A percentile compares a stretch with the other conserved stretches of the same genome.
These are phyloP conservation scores for Calonectris borealis DNA, from an alignment of 2,113 vertebrate species.

Conservation along the genomic window DNA sequence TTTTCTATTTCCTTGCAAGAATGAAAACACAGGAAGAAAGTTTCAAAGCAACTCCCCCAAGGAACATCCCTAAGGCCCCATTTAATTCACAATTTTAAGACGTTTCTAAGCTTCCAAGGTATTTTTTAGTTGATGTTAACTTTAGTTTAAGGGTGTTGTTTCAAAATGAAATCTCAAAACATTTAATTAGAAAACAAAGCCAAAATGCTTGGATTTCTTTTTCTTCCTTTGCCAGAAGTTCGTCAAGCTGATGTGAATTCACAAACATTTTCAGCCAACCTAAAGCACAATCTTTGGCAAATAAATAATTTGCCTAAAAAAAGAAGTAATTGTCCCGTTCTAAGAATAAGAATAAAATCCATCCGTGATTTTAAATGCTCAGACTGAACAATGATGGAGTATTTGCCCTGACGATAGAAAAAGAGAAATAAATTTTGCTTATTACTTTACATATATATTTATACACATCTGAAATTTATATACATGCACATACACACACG, in stretches of 20 bases:
- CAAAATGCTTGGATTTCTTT: not conserved
- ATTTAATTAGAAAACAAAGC: constrained; percentile 44
- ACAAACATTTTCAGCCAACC: not conserved
- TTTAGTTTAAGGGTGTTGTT: constrained; percentile 26
- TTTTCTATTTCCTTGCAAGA: not conserved
- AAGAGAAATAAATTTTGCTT: constrained; percentile 13
- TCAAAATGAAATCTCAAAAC: constrained; percentile 39
- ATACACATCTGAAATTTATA: constrained; percentile 23
- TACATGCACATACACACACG: not conserved
- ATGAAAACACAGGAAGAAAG: constrained; percentile 26
- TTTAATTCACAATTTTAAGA: constrained; percentile 20
- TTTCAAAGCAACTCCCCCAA: not conserved
- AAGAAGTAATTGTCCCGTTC: not conserved
- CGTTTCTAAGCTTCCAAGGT: not conserved
- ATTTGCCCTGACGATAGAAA: not conserved
- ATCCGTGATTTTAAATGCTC: not conserved
- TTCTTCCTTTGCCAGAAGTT: constrained; percentile 37
- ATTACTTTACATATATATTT: constrained; percentile 13
- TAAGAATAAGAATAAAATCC: constrained; percentile 7
- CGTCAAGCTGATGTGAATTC: not conserved
- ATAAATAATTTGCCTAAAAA: not conserved
- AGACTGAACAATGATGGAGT: not conserved
- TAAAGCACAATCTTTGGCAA: not conserved
- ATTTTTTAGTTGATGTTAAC: not conserved
- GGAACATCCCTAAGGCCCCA: not conserved